Percentiles rank a stretch among this genome's conserved stretches.
phyloP scores from a whole-genome alignment of 1,140 invertebrate genomes.

The Pantala flavescens region DNA sequence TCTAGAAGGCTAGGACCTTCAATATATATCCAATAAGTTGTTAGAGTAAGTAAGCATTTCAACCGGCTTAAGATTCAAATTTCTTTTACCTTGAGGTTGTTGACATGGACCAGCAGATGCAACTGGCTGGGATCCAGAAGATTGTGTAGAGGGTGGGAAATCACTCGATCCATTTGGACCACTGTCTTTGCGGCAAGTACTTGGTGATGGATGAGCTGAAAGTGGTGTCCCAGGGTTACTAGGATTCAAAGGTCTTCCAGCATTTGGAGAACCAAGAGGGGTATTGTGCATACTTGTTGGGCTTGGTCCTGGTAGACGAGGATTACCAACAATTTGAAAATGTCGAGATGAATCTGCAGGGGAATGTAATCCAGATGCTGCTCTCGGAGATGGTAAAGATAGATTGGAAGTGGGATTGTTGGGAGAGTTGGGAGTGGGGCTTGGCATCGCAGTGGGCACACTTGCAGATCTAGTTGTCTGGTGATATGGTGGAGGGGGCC shows the following conservation, averaged over 20 bases:
- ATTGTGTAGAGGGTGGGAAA: conserved; percentile 28
- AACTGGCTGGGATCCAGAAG: conserved; percentile 24
- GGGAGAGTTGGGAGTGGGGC: conserved; percentile 57
- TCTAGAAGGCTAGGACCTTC: too few species aligned
- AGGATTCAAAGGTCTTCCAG: conserved; percentile 41
- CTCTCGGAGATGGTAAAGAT: conserved; percentile 57
- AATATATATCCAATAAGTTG: too few species aligned
- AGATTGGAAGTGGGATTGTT: conserved; percentile 58
- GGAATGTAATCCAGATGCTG: conserved; percentile 57
- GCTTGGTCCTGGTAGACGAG: conserved; percentile 43
- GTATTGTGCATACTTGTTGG: conserved; percentile 37
- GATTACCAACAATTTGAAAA: conserved; percentile 10
- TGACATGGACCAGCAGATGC: conserved; percentile 34
- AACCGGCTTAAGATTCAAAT: neutral
- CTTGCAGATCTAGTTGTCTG: conserved; percentile 70
- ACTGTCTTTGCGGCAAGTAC: conserved; percentile 33
- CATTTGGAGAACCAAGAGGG: conserved; percentile 42
- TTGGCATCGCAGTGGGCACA: conserved; percentile 66
- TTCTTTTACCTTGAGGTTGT: conserved; percentile 34
- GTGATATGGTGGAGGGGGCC: conserved; percentile 78
- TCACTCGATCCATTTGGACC: conserved; percentile 25
- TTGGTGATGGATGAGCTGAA: conserved; percentile 33
- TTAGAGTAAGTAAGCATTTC: too few species aligned
- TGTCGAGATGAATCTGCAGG: conserved; percentile 48
- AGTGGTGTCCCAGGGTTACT: conserved; percentile 62